Evolutionary conservation across 2,888 invertebrate species (phyloP).

Genomic region (Cerceris ruficornis): DNA sequence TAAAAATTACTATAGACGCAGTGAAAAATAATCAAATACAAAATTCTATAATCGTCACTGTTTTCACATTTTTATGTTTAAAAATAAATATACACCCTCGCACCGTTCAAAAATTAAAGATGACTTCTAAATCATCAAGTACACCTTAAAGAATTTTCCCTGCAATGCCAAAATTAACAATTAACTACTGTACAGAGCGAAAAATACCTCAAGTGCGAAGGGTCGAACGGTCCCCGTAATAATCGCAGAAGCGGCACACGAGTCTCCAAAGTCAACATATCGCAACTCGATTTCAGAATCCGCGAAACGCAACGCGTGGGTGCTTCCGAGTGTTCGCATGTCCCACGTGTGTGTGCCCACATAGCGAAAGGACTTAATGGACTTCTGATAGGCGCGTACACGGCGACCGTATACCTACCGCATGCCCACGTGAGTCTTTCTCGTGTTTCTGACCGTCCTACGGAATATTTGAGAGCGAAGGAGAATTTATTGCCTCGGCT

Average conservation of each 20-base stretch:
- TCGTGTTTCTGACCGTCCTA: slow-evolving; percentile 46
- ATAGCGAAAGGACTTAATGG: slow-evolving; percentile 72
- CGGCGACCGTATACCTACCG: slow-evolving; percentile 2
- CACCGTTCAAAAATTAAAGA: no score
- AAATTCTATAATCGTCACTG: no score
- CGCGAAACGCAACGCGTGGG: slow-evolving; percentile 60
- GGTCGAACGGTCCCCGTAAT: not conserved
- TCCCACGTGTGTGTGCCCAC: slow-evolving; percentile 64
- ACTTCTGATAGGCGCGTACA: slow-evolving; percentile 68
- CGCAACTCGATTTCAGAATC: slow-evolving; percentile 49
- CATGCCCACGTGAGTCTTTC: slow-evolving; percentile 63
- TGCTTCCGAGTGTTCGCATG: slow-evolving; percentile 49
- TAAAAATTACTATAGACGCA: no score
- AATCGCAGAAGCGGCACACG: not conserved
- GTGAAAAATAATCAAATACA: no score
- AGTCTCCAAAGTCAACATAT: slow-evolving; percentile 23
- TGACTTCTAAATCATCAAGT: no score
- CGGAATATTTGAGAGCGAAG: slow-evolving; percentile 37
- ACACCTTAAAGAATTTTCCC: no score
- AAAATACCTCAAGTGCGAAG: not conserved
- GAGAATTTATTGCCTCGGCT: slow-evolving; percentile 51
- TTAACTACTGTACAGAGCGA: no score
- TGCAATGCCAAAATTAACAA: no score
- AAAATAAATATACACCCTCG: no score
- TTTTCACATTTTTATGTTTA: no score